Base-by-base conservation (phyloP, 2,888 invertebrate species). In the Hyposoter didymator region DNA sequence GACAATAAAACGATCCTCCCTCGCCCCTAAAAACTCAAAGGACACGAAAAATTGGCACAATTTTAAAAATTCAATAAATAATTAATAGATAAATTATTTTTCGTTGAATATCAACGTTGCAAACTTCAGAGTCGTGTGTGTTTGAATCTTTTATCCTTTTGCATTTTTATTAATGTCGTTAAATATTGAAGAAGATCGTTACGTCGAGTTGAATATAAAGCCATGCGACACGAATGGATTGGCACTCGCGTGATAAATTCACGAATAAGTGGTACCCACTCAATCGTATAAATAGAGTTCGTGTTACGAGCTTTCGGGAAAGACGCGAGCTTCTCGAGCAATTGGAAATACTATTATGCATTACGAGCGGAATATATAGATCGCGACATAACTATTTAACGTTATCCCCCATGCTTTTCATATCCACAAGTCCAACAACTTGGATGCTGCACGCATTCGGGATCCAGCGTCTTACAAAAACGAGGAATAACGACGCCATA, bases 261-360 rank as follows among this genome's bases (percentile, higher is more conserved):
- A 28, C 47, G 66, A 59, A 43, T 32, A 72, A 84, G 73, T 62
- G 49, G 39, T 4, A 47, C 45, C 39, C 66, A 74, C 75, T 85
- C 75, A 79, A 85, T 83, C 82, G 82, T 79, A 78, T 69, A 52
- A 80, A 82, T 76, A 59, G 72, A 66, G 66, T 66, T 72, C 66
- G 66, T 43, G 62, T 75, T 75, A 75, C 64, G 75, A 75, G 64
- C 64, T 64, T 39, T 35, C 12, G 47, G 62, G 14, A 47, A 28
- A 35, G 47, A 64, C 32, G 64, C 47, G 19, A 43, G 49, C 47
- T 70, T 64, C 78, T 78, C 74, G 43, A 39, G 39, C 67, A 81
- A 74, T 69, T 75, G 12, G 22, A 39, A 7, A 59, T 59, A 14
- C 59, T 28, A 59, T 59, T 28, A 59, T 59, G 3, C n/a, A 59